phyloP scores from a whole-genome alignment of 2,888 invertebrate species.

The Hypolimnas misippus region DNA sequence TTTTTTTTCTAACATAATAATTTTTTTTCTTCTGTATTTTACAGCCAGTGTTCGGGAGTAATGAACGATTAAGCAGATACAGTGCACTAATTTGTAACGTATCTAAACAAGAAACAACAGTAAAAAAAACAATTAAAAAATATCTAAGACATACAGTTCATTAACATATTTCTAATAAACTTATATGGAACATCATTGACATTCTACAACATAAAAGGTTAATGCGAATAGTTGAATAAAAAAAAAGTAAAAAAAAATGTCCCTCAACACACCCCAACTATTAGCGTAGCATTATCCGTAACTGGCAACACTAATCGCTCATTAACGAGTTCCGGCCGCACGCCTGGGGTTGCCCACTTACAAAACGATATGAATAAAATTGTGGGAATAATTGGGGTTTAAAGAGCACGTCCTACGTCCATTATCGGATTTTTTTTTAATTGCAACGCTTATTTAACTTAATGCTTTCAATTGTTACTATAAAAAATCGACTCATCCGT shows the following conservation, averaged over 20 bases:
- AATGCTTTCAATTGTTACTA: neutral
- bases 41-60: neutral
- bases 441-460: constrained; percentile 30
- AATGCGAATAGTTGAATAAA: constrained; percentile 29
- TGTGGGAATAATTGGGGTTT: constrained; percentile 55
- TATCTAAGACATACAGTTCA: neutral
- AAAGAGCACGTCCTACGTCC: constrained; percentile 38
- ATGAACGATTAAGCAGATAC: neutral
- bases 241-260: constrained; percentile 21
- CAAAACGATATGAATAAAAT: constrained; percentile 46
- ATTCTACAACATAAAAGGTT: constrained; percentile 16
- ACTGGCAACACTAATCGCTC: constrained; percentile 82
- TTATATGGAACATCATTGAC: constrained; percentile 13
- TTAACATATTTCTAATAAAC: constrained; percentile 15
- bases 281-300: constrained; percentile 76
- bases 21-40: neutral
- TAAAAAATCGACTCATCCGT: constrained; percentile 15
- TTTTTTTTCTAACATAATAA: constrained; percentile 1
- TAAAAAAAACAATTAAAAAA: neutral
- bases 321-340: constrained; percentile 72
- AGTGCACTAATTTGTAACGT: too few species aligned
- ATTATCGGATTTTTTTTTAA: constrained; percentile 41
- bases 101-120: too few species aligned
- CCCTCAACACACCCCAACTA: constrained; percentile 66
- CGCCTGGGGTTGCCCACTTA: constrained; percentile 47